These are phyloP conservation scores for Agrochola litura DNA, from an alignment of 2,888 invertebrate genomes.

Conservation along the genomic window DNA sequence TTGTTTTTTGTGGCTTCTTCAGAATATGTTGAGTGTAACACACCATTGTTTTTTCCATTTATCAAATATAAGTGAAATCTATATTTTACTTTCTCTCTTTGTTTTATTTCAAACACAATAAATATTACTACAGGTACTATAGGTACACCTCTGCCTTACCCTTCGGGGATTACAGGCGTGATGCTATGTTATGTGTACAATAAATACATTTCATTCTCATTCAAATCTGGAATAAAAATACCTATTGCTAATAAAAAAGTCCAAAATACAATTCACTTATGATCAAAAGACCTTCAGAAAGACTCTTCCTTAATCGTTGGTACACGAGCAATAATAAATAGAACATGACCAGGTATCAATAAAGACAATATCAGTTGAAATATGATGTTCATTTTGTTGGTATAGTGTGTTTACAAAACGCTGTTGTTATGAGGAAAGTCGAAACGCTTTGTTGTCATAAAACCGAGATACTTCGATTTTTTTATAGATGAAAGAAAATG, in stretches of 20 bases:
- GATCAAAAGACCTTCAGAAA: not conserved
- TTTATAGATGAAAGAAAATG: not conserved
- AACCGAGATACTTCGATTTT: constrained; percentile 11
- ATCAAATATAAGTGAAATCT: too few relatives aligned
- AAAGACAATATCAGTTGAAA: constrained; percentile 44
- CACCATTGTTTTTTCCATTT: too few relatives aligned
- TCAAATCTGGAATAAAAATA: not conserved
- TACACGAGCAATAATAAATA: constrained; percentile 32
- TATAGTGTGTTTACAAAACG: constrained; percentile 27
- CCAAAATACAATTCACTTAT: not conserved
- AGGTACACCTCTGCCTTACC: too few relatives aligned
- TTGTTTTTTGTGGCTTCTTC: too few relatives aligned
- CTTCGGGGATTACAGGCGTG: too few relatives aligned
- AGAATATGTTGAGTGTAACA: too few relatives aligned
- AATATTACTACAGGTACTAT: too few relatives aligned
- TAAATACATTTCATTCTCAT: not conserved
- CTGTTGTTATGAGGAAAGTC: constrained; percentile 21
- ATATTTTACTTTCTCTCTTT: too few relatives aligned
- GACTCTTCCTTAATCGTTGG: constrained; percentile 3
- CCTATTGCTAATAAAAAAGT: not conserved
- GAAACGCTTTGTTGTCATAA: constrained; percentile 21
- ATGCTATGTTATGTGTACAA: too few relatives aligned
- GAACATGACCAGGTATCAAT: constrained; percentile 25
- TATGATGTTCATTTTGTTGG: constrained; percentile 37
- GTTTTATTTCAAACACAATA: too few relatives aligned